Percentiles rank a stretch among this genome's conserved stretches.
These are phyloP conservation scores for Euschistus heros DNA, from an alignment of 1,140 invertebrate species.

Conservation along the genomic window DNA sequence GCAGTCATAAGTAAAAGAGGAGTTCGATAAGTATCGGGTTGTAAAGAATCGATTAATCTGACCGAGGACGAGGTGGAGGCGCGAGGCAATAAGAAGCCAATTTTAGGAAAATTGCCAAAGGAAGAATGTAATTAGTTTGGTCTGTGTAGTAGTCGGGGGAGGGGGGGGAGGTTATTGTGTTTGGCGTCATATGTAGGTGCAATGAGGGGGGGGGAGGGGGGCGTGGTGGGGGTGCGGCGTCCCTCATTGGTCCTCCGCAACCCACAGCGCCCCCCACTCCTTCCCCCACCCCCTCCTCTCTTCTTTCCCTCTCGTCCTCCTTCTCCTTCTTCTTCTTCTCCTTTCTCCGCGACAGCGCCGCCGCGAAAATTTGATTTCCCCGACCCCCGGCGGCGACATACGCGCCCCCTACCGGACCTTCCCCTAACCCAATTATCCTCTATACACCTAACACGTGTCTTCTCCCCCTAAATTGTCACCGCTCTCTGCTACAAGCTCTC, in stretches of 20 bases:
- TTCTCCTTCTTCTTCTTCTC: constrained; percentile 1
- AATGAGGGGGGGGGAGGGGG: constrained; percentile 8
- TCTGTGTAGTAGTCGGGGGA: constrained; percentile 10
- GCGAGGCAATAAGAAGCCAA: constrained; percentile 26
- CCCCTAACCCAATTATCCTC: constrained; percentile 19
- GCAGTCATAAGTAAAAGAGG: constrained; percentile 18
- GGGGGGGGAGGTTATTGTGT: constrained; percentile 18
- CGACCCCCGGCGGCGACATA: background rate
- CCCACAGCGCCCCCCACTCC: constrained; percentile 20
- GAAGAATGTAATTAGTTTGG: constrained; percentile 26
- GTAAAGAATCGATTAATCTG: background rate
- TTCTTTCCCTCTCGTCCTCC: constrained; percentile 1
- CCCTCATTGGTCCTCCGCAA: constrained; percentile 32
- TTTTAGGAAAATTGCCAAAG: constrained; percentile 26
- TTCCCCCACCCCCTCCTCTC: constrained; percentile 9
- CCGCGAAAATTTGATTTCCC: constrained; percentile 7
- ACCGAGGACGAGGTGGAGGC: background rate
- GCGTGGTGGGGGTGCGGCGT: constrained; percentile 26
- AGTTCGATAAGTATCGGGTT: background rate
- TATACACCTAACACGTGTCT: constrained; percentile 4
- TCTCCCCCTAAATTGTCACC: constrained; percentile 1
- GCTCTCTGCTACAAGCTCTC: constrained; percentile 5
- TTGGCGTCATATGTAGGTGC: constrained; percentile 3
- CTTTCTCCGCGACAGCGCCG: background rate
- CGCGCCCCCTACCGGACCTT: constrained; percentile 12